Percentiles rank a stretch among this genome's conserved stretches.
Conservation (phyloP, 1,140 invertebrate species). For the Pachypsylla venusta region DNA sequence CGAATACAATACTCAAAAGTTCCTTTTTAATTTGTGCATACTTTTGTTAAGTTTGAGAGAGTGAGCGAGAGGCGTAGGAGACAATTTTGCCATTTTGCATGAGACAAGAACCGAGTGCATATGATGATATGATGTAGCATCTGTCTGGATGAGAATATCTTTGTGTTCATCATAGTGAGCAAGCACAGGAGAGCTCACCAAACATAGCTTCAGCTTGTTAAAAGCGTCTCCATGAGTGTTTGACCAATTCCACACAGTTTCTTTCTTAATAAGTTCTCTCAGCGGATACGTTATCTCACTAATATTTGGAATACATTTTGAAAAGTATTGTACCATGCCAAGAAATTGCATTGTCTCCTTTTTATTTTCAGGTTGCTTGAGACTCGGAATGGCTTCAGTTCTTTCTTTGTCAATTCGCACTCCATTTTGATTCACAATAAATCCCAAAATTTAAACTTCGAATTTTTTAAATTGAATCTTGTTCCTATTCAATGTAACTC, state of each 20-base stretch:
- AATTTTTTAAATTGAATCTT: slow-evolving; percentile 19
- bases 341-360: slow-evolving; percentile 31
- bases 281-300: slow-evolving; percentile 26
- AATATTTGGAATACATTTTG: slow-evolving; percentile 29
- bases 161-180: slow-evolving; percentile 20
- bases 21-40: slow-evolving; percentile 30
- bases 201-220: slow-evolving; percentile 22
- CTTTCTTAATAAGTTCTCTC: slow-evolving; percentile 27
- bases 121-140: slow-evolving; percentile 29
- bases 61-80: slow-evolving; percentile 27
- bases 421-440: slow-evolving; percentile 26
- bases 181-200: slow-evolving; percentile 27
- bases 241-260: slow-evolving; percentile 25
- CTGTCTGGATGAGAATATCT: slow-evolving; percentile 26
- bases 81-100: slow-evolving; percentile 28
- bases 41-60: slow-evolving; percentile 26
- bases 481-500: slow-evolving; percentile 14
- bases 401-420: slow-evolving; percentile 27
- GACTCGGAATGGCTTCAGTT: slow-evolving; percentile 26
- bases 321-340: slow-evolving; percentile 31
- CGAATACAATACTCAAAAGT: slow-evolving; percentile 25
- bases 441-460: slow-evolving; percentile 28
- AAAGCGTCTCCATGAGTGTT: slow-evolving; percentile 25
- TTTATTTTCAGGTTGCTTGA: slow-evolving; percentile 25
- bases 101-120: slow-evolving; percentile 27